Evolutionary conservation across 2,113 vertebrate species (phyloP).

Genomic region (Tragelaphus strepsiceros): DNA sequence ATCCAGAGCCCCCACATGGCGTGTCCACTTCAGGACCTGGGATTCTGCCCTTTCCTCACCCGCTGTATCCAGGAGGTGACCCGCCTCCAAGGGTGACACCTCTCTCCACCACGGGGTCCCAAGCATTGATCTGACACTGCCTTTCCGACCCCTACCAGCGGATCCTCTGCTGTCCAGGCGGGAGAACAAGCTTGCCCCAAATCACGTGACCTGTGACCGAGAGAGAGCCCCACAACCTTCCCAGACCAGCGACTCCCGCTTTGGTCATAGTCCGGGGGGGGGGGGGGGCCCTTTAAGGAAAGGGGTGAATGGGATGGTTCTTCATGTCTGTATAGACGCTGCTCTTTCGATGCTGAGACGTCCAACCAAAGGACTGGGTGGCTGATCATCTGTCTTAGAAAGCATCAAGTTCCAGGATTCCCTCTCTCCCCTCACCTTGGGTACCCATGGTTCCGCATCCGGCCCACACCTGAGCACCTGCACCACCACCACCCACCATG

Average conservation of each 20-base stretch:
- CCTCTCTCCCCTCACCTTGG: not conserved
- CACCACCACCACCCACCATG: not conserved
- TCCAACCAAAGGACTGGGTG: conserved; percentile 71
- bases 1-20: not conserved
- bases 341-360: not conserved
- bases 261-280: not conserved
- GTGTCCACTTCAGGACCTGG: not conserved
- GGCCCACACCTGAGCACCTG: not conserved
- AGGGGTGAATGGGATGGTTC: not conserved
- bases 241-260: not conserved
- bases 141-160: not conserved
- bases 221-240: not conserved
- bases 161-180: not conserved
- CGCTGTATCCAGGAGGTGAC: not conserved
- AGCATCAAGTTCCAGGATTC: not conserved
- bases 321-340: not conserved
- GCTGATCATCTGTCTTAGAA: not conserved
- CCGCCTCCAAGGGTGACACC: not conserved
- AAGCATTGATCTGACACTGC: not conserved
- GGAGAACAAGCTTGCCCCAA: not conserved
- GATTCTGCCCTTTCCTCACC: not conserved
- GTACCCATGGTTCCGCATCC: not conserved
- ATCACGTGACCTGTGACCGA: rapidly evolving
- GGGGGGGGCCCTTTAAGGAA: not conserved
- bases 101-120: rapidly evolving